Conservation (phyloP, 2,888 invertebrate genomes). For the Biston betularia region DNA sequence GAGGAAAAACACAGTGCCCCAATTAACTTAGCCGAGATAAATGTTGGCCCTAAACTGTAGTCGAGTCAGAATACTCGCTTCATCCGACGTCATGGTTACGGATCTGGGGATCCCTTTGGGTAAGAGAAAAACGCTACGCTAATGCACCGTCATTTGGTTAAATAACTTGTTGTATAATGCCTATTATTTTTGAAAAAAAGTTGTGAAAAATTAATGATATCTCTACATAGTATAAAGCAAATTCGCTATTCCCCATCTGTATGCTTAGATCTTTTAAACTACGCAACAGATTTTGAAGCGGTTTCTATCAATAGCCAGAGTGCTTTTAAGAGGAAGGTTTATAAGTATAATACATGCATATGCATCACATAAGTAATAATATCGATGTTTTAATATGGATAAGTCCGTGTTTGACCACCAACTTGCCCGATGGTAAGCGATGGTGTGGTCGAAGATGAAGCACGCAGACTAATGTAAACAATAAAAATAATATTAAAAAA, state of each 20-base stretch:
- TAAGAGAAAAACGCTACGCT: constrained; percentile 28
- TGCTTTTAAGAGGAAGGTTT: too few species aligned
- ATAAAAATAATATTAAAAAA: not conserved
- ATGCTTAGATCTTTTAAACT: too few species aligned
- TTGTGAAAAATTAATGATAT: not conserved
- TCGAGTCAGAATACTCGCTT: constrained; percentile 56
- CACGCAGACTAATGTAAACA: not conserved
- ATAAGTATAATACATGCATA: too few species aligned
- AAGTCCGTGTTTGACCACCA: too few species aligned
- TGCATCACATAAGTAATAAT: too few species aligned
- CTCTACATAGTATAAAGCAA: too few species aligned
- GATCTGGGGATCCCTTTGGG: constrained; percentile 45
- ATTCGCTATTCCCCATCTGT: too few species aligned
- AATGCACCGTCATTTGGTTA: constrained; percentile 20
- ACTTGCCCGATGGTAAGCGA: too few species aligned
- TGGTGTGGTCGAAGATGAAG: too few species aligned
- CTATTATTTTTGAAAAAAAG: constrained; percentile 10
- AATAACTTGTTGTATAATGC: constrained; percentile 14
- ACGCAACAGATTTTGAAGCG: too few species aligned
- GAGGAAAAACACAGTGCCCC: constrained; percentile 65
- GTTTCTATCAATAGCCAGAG: too few species aligned
- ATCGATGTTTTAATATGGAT: too few species aligned
- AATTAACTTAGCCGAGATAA: constrained; percentile 76
- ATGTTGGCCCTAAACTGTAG: constrained; percentile 67
- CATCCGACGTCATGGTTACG: constrained; percentile 51